Conservation (phyloP, 2,113 vertebrate species). For the Cottus gobio region DNA sequence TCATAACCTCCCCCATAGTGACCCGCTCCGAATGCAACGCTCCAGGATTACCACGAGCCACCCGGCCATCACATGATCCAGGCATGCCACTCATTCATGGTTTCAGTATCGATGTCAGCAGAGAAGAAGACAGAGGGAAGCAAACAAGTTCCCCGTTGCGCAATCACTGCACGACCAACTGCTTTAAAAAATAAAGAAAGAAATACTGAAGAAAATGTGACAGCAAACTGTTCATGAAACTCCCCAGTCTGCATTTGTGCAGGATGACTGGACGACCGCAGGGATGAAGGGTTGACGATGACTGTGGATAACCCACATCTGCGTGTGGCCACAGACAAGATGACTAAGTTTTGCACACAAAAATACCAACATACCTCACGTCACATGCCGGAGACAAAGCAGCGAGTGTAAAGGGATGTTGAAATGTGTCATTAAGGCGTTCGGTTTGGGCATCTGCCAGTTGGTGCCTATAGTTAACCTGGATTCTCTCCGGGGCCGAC, state of each 20-base stretch:
- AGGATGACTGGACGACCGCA: background rate
- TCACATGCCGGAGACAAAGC: constrained; percentile 7
- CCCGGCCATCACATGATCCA: constrained; percentile 70
- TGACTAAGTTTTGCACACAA: constrained; percentile 5
- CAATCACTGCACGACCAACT: constrained; percentile 39
- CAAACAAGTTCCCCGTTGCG: constrained; percentile 64
- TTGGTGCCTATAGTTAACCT: constrained; percentile 30
- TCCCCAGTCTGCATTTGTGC: background rate
- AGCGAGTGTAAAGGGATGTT: background rate
- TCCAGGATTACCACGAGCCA: constrained; percentile 66
- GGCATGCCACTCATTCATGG: constrained; percentile 67
- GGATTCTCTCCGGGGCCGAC: constrained; percentile 10
- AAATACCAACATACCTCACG: background rate
- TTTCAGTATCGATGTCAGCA: constrained; percentile 73
- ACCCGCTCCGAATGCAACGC: constrained; percentile 60
- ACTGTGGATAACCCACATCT: constrained; percentile 27
- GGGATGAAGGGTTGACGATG: background rate
- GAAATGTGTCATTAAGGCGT: constrained; percentile 10
- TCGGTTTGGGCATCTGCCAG: constrained; percentile 18
- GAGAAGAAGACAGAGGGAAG: constrained; percentile 41
- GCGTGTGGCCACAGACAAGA: constrained; percentile 14
- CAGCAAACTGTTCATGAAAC: constrained; percentile 15
- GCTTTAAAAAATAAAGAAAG: background rate
- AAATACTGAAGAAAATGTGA: constrained; percentile 3
- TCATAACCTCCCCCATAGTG: constrained; percentile 52